Evolutionary conservation across 2,113 vertebrate species (phyloP).

Genomic region (Cochlearius cochlearius): DNA sequence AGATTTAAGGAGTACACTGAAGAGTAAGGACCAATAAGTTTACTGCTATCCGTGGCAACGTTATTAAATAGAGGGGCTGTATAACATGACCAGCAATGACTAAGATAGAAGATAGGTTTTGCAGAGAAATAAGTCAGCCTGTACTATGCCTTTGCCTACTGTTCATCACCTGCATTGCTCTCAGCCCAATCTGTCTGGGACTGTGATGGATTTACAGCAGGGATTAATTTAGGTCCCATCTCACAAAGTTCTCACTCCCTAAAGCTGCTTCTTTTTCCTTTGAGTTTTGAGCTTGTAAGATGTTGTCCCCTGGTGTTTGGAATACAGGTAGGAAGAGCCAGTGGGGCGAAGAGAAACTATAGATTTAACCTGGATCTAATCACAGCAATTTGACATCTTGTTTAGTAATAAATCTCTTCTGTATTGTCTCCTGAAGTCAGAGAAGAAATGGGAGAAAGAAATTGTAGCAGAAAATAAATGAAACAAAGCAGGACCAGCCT

Average conservation of each 20-base stretch:
- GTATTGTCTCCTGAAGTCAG: background rate
- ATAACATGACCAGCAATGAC: background rate
- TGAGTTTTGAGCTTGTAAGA: slow-evolving; percentile 43
- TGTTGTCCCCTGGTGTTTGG: slow-evolving; percentile 45
- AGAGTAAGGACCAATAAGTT: background rate
- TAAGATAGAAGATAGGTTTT: background rate
- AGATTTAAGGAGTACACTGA: background rate
- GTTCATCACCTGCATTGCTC: background rate
- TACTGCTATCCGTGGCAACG: background rate
- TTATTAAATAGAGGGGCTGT: background rate
- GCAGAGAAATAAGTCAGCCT: background rate
- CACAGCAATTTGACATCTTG: background rate
- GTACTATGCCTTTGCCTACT: background rate
- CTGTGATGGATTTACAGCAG: background rate
- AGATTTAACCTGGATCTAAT: background rate
- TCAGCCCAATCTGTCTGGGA: background rate
- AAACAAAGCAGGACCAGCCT: background rate
- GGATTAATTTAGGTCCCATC: background rate
- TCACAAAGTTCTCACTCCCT: background rate
- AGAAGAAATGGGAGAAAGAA: background rate
- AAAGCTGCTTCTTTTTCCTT: slow-evolving; percentile 55
- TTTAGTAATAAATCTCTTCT: slow-evolving; percentile 1
- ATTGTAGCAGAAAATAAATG: background rate
- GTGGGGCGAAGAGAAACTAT: background rate
- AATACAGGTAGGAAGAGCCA: slow-evolving; percentile 8